Conservation (phyloP, 1,140 invertebrate genomes). For the Trichogramma pretiosum region DNA sequence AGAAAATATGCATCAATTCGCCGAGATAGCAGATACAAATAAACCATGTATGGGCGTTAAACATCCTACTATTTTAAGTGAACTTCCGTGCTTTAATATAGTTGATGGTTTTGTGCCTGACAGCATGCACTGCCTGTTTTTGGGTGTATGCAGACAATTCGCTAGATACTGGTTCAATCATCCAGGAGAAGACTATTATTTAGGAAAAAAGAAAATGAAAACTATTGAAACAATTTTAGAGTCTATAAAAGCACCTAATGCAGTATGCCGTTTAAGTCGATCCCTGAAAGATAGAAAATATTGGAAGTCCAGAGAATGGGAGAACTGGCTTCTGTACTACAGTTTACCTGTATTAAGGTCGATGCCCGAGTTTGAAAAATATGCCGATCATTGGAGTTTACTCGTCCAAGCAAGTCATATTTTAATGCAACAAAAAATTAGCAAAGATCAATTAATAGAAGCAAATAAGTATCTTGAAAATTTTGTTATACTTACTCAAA, state of each 20-base stretch:
- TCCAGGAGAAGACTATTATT: neutral
- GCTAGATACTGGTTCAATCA: neutral
- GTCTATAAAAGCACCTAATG: too few species aligned
- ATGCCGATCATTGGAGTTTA: neutral
- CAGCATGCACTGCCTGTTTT: neutral
- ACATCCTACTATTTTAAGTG: neutral
- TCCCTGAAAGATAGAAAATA: too few species aligned
- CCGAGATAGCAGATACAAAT: too few species aligned
- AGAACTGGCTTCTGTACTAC: neutral
- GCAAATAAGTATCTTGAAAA: neutral
- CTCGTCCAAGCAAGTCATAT: neutral
- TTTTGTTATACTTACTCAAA: neutral
- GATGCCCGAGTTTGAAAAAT: neutral
- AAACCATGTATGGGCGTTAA: too few species aligned
- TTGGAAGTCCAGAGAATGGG: too few species aligned
- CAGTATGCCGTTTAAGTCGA: too few species aligned
- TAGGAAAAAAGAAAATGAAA: neutral
- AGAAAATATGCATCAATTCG: too few species aligned
- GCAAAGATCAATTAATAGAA: neutral
- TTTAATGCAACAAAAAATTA: neutral
- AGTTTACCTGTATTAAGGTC: neutral
- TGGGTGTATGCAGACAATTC: constrained; percentile 1
- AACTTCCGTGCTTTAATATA: constrained; percentile 6
- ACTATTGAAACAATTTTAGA: neutral
- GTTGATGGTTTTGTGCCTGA: constrained; percentile 7